Conservation (phyloP, 2,888 invertebrate species). For the Yponomeuta sedellus region DNA sequence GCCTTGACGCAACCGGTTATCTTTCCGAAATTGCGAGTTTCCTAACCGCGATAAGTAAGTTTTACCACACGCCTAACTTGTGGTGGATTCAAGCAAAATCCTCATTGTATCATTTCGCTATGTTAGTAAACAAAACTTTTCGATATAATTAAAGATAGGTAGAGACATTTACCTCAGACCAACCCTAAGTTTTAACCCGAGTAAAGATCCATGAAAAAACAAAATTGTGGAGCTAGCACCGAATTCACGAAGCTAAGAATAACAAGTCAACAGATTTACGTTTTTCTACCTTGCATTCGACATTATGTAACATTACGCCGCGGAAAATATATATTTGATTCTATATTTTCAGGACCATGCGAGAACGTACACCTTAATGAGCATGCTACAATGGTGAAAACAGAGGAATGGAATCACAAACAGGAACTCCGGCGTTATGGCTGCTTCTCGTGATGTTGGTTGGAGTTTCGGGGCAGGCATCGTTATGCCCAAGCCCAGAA, state of each 20-base stretch:
- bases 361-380: conserved; percentile 18
- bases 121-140: too few relatives aligned
- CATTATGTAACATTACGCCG: neutral
- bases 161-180: too few relatives aligned
- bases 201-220: too few relatives aligned
- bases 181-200: too few relatives aligned
- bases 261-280: too few relatives aligned
- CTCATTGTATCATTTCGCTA: too few relatives aligned
- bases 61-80: conserved; percentile 4
- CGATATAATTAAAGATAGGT: too few relatives aligned
- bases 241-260: too few relatives aligned
- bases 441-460: conserved; percentile 39
- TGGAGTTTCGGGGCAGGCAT: conserved; percentile 34
- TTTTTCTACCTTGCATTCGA: too few relatives aligned
- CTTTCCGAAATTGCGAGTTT: conserved; percentile 23
- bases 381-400: conserved; percentile 61
- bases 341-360: neutral
- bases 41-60: conserved; percentile 18
- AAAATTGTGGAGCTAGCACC: too few relatives aligned
- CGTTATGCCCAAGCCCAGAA: conserved; percentile 84
- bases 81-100: too few relatives aligned
- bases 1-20: conserved; percentile 58
- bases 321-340: neutral
- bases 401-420: conserved; percentile 60
- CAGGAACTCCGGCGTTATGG: conserved; percentile 49